A percentile compares a stretch with the other conserved stretches of the same genome.
Conservation (phyloP, 2,888 invertebrate species). For the Drosophila setosimentum region DNA sequence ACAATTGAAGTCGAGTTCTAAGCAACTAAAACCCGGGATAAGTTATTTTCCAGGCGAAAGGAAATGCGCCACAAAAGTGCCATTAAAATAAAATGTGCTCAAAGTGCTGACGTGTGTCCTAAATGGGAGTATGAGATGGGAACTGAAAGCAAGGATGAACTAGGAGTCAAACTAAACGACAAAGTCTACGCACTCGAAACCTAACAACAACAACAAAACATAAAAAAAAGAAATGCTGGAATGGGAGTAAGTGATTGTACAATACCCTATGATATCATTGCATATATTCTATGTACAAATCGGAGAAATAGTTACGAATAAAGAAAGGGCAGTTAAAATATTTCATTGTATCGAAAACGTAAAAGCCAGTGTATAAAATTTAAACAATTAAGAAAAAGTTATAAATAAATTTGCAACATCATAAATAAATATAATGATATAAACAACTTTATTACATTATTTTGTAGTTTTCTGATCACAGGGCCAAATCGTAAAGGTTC, state of each 20-base stretch:
- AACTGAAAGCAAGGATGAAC: constrained; percentile 7
- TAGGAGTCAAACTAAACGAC: constrained; percentile 12
- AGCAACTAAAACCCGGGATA: constrained; percentile 16
- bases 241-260: not conserved
- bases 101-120: constrained; percentile 59
- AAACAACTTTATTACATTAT: not conserved
- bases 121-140: not conserved
- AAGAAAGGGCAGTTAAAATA: not conserved
- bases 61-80: constrained; percentile 72
- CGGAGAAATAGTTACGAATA: not conserved
- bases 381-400: not conserved
- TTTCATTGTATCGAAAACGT: not conserved
- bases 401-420: not conserved
- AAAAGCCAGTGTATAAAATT: no score
- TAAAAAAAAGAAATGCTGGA: not conserved
- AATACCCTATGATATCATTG: constrained; percentile 20
- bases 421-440: not conserved
- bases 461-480: no score
- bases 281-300: not conserved
- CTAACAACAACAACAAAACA: constrained; percentile 34
- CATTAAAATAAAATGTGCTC: constrained; percentile 78
- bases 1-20: constrained; percentile 17
- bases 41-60: constrained; percentile 21
- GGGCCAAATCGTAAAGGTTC: not conserved
- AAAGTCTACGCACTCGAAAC: constrained; percentile 54